A percentile compares a stretch with the other conserved stretches of the same genome.
These are phyloP conservation scores for Lepidotrigona ventralis DNA, from an alignment of 1,140 invertebrate genomes.

Conservation along the genomic window DNA sequence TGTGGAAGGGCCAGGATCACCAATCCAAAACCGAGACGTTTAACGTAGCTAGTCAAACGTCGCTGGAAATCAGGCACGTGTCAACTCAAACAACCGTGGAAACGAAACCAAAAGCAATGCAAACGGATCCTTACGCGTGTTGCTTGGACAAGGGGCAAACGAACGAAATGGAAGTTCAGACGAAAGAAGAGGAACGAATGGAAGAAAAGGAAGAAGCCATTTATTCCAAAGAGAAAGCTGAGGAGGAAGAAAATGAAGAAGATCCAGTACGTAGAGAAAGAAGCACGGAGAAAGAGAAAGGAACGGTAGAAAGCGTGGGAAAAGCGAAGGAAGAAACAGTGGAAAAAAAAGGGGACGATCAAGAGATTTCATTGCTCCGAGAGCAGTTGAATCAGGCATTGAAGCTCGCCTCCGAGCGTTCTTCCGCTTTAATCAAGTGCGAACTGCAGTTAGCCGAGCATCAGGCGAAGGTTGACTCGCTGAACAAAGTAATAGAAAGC, in stretches of 20 bases:
- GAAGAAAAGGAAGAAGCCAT: neutral
- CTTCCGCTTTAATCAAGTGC: conserved; percentile 63
- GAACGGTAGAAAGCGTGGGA: neutral
- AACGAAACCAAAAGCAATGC: conserved; percentile 48
- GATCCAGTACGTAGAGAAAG: neutral
- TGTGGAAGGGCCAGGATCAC: conserved; percentile 33
- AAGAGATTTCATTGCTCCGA: conserved; percentile 6
- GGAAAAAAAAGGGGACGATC: too few species aligned
- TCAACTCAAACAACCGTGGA: conserved; percentile 46
- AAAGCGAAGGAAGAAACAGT: neutral
- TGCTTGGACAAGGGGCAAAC: conserved; percentile 47
- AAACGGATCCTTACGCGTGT: conserved; percentile 61
- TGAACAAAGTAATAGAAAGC: conserved; percentile 59
- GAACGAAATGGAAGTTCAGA: conserved; percentile 15
- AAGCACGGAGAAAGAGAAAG: neutral
- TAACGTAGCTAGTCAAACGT: conserved; percentile 12
- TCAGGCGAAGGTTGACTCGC: conserved; percentile 47
- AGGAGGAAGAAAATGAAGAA: conserved; percentile 13
- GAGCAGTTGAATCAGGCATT: conserved; percentile 70
- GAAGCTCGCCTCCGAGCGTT: conserved; percentile 68
- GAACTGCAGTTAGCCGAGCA: conserved; percentile 68
- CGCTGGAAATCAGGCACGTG: conserved; percentile 16
- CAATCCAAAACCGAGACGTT: conserved; percentile 1
- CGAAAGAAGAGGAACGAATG: neutral
- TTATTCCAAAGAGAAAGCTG: neutral